Evolutionary conservation across 2,797 vertebrate species (phyloP), one percentile per base, ranked within the genome.

Genomic region (Moxostoma hubbsi): DNA sequence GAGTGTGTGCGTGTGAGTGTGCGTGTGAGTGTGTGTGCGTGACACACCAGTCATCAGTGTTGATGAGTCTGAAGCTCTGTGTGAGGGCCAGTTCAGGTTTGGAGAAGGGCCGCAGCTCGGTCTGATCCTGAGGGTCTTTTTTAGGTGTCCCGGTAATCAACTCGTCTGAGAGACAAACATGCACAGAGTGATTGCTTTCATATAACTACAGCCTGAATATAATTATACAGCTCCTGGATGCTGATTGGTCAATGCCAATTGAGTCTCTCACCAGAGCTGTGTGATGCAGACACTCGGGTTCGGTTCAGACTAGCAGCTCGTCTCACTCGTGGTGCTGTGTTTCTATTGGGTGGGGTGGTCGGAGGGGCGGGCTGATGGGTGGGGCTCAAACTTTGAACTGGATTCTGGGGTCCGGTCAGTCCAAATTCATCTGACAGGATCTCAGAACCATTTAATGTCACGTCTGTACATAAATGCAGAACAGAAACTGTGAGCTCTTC

Each of bases 1-100:
- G 47, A 1, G 47, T 49, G 47, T 49, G 47, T 49, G 47, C 2
- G 47, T 6, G 47, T 49, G 5, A 1, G 47, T 49, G 47, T 49
- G 47, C 2, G 47, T 49, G 47, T 49, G 47, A 6, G 47, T 49
- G 47, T 6, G 47, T 49, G 6, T 6, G 47, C 6, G 47, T 43
- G 9, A 75, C 93, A 88, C 88, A 99, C 97, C 97, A 99, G 88
- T 97, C 93, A 0, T 96, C 95, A 6, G 94, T 94, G 83, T 85
- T 91, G 75, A 98, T 80, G 65, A 96, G 90, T 12, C 85, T 88
- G 65, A 99, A 91, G 55, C 95, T 95, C 85, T 98, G 95, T 0
- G 87, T 80, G 77, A 99, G 88, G 0, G 91, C 95, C 18, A 88
- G 55, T 47, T 97, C 95, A 0, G 97, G 97, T 76, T 94, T 96